Evolutionary conservation across 2,113 vertebrate species (phyloP), one percentile per base, ranked within the genome.

Genomic region (Cyprinodon variegatus): DNA sequence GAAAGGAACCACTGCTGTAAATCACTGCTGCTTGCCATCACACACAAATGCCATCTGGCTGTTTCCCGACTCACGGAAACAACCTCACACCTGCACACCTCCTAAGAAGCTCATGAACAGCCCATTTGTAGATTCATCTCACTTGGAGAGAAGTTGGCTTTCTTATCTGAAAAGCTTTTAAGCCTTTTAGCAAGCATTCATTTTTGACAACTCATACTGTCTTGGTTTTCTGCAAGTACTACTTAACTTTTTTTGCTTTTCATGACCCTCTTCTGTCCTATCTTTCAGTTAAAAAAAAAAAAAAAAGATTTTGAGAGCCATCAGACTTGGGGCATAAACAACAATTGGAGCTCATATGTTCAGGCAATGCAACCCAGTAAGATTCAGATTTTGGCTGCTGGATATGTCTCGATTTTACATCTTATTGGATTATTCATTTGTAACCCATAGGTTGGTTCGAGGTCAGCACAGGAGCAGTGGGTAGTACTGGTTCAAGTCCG

Each of bases 21-120:
- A 90, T 86, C 70, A 82, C 89, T 70, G 89, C 86, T 72, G 85
- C 85, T 90, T 74, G 81, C 92, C 90, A 89, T 92, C 82, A 84
- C 88, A 88, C 87, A 88, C 88, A 91, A 89, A 91, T 89, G 91
- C 87, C 91, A 92, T 91, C 91, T 92, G 91, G 89, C 78, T 65
- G 84, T 73, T 83, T 79, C 85, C 67, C 72, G 46, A 65, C 77
- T 68, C 71, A 90, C 69, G 43, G 78, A 80, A 57, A 86, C 72
- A 84, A 83, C 82, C 88, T 88, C 89, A 90, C 90, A 91, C 90
- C 89, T 91, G 90, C 90, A 85, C 81, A 72, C 68, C 78, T 76
- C 78, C 3, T 14, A 8, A 5, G 69, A 37, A 68, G 39, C 53
- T 61, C 61, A 57, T 20, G 20, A 57, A n/a, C 20, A n/a, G 50